Percentiles rank a stretch among this genome's conserved stretches.
Evolutionary conservation across 1,140 invertebrate species (phyloP).

Genomic region (Drosophila gunungcola): DNA sequence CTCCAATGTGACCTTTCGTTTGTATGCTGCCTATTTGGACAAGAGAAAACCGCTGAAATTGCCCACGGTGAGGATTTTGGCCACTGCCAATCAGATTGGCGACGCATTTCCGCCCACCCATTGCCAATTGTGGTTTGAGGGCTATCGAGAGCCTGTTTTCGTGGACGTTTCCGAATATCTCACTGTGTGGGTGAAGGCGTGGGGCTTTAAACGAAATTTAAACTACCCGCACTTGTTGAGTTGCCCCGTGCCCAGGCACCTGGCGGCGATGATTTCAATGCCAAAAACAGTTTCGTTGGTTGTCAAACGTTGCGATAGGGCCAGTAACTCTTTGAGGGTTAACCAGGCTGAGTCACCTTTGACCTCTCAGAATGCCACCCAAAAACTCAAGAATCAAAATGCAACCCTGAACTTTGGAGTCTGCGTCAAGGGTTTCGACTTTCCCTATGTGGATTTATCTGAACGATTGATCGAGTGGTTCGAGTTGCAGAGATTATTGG

Average conservation of each 20-base stretch:
- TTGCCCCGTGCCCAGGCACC: slow-evolving; percentile 91
- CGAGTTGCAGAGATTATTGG: slow-evolving; percentile 93
- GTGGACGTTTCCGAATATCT: slow-evolving; percentile 92
- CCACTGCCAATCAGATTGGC: slow-evolving; percentile 93
- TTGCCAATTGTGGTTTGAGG: slow-evolving; percentile 95
- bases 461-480: slow-evolving; percentile 96
- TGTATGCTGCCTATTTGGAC: slow-evolving; percentile 95
- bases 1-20: slow-evolving; percentile 92
- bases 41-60: slow-evolving; percentile 89
- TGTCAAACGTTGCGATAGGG: slow-evolving; percentile 90
- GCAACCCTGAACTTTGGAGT: slow-evolving; percentile 92
- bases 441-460: slow-evolving; percentile 94
- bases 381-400: background rate
- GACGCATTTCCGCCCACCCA: slow-evolving; percentile 88
- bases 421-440: slow-evolving; percentile 96
- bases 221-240: slow-evolving; percentile 95
- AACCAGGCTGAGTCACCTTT: slow-evolving; percentile 87
- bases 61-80: slow-evolving; percentile 90
- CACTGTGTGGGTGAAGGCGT: slow-evolving; percentile 95
- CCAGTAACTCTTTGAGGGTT: slow-evolving; percentile 93
- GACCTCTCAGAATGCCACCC: background rate
- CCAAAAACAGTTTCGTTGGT: slow-evolving; percentile 94
- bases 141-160: slow-evolving; percentile 89
- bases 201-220: slow-evolving; percentile 94
- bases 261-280: slow-evolving; percentile 85